phyloP scores from a whole-genome alignment of 2,888 invertebrate species.

The Brachyopa scutellaris region DNA sequence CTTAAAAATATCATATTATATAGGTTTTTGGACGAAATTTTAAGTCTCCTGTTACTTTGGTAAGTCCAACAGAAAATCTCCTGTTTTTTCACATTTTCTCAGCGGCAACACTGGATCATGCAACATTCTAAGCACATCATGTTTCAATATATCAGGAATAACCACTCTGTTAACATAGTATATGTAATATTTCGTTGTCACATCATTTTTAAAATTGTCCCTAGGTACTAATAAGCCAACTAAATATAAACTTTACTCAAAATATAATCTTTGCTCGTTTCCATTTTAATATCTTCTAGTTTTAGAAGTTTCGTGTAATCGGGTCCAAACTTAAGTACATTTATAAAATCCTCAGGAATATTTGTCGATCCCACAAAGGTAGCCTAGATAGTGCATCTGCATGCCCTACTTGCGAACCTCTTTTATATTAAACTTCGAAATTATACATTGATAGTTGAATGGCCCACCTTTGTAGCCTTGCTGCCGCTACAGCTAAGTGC shows the following conservation, averaged over 20 bases:
- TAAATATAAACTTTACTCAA: too few species aligned
- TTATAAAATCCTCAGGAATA: slow-evolving; percentile 22
- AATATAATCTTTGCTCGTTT: slow-evolving; percentile 16
- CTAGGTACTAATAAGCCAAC: slow-evolving; percentile 40
- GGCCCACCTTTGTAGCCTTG: slow-evolving; percentile 42
- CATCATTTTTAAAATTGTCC: slow-evolving; percentile 27
- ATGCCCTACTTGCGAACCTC: too few species aligned
- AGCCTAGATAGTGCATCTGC: slow-evolving; percentile 65
- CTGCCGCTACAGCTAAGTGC: slow-evolving; percentile 19
- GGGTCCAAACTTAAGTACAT: slow-evolving; percentile 16
- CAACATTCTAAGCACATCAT: slow-evolving; percentile 50
- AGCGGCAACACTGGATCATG: too few species aligned
- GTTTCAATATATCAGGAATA: slow-evolving; percentile 42
- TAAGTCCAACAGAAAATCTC: too few species aligned
- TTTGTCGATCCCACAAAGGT: slow-evolving; percentile 23
- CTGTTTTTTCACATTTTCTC: too few species aligned
- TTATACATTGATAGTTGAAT: too few species aligned
- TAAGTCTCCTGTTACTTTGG: too few species aligned
- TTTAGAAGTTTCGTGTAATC: slow-evolving; percentile 73
- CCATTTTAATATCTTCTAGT: slow-evolving; percentile 53
- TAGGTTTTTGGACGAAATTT: too few species aligned
- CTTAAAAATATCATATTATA: too few species aligned
- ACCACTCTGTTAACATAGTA: slow-evolving; percentile 51
- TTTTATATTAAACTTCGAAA: too few species aligned
- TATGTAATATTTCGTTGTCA: slow-evolving; percentile 30